A percentile compares a stretch with the other conserved stretches of the same genome.
phyloP scores from a whole-genome alignment of 1,140 invertebrate genomes.

The Platyura marginata region DNA sequence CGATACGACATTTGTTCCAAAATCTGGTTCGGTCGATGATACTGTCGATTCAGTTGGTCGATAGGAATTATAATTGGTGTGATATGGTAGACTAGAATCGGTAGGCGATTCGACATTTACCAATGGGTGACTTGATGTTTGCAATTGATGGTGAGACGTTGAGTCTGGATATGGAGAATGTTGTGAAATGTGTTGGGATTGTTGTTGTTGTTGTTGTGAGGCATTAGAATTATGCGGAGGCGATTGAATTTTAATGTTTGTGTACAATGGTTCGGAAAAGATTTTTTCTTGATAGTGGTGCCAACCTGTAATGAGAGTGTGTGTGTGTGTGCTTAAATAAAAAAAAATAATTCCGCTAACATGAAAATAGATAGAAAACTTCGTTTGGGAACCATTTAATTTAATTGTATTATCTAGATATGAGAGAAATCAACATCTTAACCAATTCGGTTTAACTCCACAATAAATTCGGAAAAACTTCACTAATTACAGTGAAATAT shows the following conservation, averaged over 20 bases:
- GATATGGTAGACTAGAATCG: too few relatives aligned
- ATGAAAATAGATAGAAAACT: too few relatives aligned
- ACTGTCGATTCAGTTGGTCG: constrained; percentile 1
- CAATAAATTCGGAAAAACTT: too few relatives aligned
- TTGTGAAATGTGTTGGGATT: neutral
- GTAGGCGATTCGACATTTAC: too few relatives aligned
- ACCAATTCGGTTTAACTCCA: too few relatives aligned
- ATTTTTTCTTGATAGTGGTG: neutral
- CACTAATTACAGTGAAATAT: too few relatives aligned
- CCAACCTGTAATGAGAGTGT: neutral
- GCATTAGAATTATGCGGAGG: neutral
- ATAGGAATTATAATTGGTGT: neutral
- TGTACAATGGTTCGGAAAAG: neutral
- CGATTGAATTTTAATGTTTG: neutral
- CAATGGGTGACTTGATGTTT: neutral
- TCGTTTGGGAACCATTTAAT: too few relatives aligned
- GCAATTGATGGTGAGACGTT: neutral
- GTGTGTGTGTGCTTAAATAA: too few relatives aligned
- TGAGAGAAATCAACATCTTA: too few relatives aligned
- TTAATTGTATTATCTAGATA: too few relatives aligned
- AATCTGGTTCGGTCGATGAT: constrained; percentile 14
- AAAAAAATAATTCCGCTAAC: too few relatives aligned
- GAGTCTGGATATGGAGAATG: neutral
- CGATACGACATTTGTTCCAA: constrained; percentile 18
- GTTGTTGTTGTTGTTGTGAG: neutral